Percentiles rank a stretch among this genome's conserved stretches.
Conservation (phyloP, 2,113 vertebrate genomes). For the Silurus meridionalis region DNA sequence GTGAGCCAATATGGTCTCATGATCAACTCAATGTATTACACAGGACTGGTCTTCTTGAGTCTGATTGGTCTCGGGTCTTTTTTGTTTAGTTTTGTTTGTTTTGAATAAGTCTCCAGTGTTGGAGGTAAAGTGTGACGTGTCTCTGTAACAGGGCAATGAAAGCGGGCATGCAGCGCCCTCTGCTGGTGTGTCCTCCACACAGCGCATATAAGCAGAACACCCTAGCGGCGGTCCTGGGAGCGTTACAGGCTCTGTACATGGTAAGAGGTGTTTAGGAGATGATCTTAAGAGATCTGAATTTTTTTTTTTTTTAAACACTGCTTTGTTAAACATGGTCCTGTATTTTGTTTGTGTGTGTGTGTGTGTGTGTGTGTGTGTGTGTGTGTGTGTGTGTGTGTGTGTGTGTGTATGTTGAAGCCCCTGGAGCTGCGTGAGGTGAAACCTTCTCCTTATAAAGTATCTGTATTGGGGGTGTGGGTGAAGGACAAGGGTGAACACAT, state of each 20-base stretch:
- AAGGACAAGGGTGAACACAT: slow-evolving; percentile 59
- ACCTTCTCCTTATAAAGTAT: slow-evolving; percentile 63
- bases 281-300: background rate
- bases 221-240: slow-evolving; percentile 72
- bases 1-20: background rate
- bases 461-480: slow-evolving; percentile 73
- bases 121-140: background rate
- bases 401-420: slow-evolving; percentile 61
- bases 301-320: background rate
- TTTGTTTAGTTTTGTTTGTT: too few species aligned
- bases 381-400: background rate
- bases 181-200: slow-evolving; percentile 75
- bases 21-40: background rate
- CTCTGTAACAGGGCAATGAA: slow-evolving; percentile 70
- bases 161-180: slow-evolving; percentile 74
- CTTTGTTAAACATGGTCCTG: background rate
- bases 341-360: background rate
- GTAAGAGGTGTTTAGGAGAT: slow-evolving; percentile 57
- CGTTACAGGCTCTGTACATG: slow-evolving; percentile 77
- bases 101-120: background rate
- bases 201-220: slow-evolving; percentile 64
- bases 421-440: slow-evolving; percentile 75
- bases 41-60: background rate
- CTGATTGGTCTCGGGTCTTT: background rate
- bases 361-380: background rate